phyloP scores from a whole-genome alignment of 2,113 vertebrate genomes.

The Hippocampus abdominalis region DNA sequence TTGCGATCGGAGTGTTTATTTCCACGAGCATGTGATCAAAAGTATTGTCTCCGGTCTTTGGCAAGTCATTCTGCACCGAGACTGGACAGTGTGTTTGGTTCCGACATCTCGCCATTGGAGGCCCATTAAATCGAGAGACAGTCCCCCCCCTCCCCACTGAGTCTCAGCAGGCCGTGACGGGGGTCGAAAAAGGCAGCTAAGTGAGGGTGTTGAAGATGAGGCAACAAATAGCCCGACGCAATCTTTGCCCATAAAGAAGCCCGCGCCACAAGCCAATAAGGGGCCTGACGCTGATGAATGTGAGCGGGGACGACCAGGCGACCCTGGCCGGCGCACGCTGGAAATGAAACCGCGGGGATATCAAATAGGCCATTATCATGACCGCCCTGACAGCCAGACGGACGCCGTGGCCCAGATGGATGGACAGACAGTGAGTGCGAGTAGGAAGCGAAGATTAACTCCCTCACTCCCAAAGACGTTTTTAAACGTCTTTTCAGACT shows the following conservation, averaged over 20 bases:
- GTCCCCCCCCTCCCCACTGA: slow-evolving; percentile 60
- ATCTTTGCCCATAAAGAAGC: slow-evolving; percentile 74
- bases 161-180: slow-evolving; percentile 72
- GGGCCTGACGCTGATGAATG: slow-evolving; percentile 79
- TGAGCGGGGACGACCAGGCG: slow-evolving; percentile 70
- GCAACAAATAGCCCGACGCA: slow-evolving; percentile 78
- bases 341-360: slow-evolving; percentile 78
- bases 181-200: slow-evolving; percentile 48
- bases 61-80: slow-evolving; percentile 14
- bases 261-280: slow-evolving; percentile 76
- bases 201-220: background rate
- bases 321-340: slow-evolving; percentile 70
- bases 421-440: slow-evolving; percentile 59
- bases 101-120: slow-evolving; percentile 52
- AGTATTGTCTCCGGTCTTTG: slow-evolving; percentile 38
- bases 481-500: too few species aligned
- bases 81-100: slow-evolving; percentile 44
- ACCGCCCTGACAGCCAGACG: slow-evolving; percentile 63
- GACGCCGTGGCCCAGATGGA: slow-evolving; percentile 68
- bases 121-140: slow-evolving; percentile 71
- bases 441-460: slow-evolving; percentile 54
- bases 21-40: slow-evolving; percentile 11
- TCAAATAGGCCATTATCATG: slow-evolving; percentile 77
- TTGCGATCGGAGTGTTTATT: background rate
- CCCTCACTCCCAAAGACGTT: too few species aligned